These are phyloP conservation scores for Leptinotarsa texana DNA, from an alignment of 1,140 invertebrate genomes.

Conservation along the genomic window DNA sequence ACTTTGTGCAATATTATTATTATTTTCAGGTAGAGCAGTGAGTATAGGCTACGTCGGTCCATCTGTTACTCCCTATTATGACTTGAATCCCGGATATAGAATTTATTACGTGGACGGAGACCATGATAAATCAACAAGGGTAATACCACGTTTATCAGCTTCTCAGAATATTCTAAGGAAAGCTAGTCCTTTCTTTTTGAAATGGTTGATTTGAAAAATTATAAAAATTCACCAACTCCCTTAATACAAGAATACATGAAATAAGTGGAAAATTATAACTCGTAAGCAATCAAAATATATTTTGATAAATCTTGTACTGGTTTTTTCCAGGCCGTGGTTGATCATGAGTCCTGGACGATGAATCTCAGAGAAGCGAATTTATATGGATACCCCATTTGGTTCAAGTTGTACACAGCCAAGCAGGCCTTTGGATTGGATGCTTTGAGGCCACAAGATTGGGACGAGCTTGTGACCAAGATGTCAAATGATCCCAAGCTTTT, in stretches of 20 bases:
- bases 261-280: no score
- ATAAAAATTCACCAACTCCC: no score
- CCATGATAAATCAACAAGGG: conserved; percentile 79
- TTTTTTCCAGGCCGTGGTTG: conserved; percentile 76
- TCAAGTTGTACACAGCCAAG: conserved; percentile 83
- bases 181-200: neutral
- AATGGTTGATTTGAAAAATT: neutral
- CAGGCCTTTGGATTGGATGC: conserved; percentile 82
- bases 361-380: conserved; percentile 93
- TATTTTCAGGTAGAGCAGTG: conserved; percentile 68
- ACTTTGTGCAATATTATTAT: no score
- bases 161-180: neutral
- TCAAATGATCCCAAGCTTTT: conserved; percentile 82
- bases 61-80: conserved; percentile 89
- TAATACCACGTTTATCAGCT: conserved; percentile 55
- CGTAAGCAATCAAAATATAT: no score
- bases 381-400: conserved; percentile 86
- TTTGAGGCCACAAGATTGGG: conserved; percentile 83
- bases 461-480: conserved; percentile 81
- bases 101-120: conserved; percentile 96
- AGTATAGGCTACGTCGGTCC: conserved; percentile 90
- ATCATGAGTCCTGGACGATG: conserved; percentile 94
- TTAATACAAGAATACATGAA: no score
- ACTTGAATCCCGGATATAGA: conserved; percentile 92
- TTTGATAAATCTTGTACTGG: no score